These are phyloP conservation scores for Pseudorhombus dupliciocellatus DNA, from an alignment of 2,113 vertebrate species.

Conservation along the genomic window DNA sequence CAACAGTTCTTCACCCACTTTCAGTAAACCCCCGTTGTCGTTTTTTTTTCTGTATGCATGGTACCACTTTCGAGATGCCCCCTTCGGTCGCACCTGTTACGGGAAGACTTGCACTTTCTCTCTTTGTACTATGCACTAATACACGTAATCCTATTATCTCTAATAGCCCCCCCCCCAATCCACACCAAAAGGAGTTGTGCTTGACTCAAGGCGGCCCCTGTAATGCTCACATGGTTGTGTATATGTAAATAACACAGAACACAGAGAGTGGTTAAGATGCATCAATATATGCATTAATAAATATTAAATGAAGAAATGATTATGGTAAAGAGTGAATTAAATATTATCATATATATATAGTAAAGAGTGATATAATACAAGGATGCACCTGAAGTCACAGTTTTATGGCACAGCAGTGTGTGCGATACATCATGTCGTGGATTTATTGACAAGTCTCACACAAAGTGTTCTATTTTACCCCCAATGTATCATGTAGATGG, in stretches of 20 bases:
- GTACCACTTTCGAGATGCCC: conserved; percentile 77
- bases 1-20: conserved; percentile 51
- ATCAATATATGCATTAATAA: conserved; percentile 36
- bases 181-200: conserved; percentile 62
- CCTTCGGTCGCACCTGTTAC: conserved; percentile 72
- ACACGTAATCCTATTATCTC: conserved; percentile 66
- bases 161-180: conserved; percentile 30
- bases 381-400: conserved; percentile 73
- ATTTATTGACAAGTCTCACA: conserved; percentile 80
- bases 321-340: conserved; percentile 37
- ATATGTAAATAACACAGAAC: conserved; percentile 82
- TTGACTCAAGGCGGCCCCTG: conserved; percentile 73
- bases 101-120: conserved; percentile 82
- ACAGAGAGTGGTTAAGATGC: conserved; percentile 70
- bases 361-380: conserved; percentile 63
- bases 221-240: conserved; percentile 74
- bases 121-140: conserved; percentile 83
- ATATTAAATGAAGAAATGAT: conserved; percentile 48
- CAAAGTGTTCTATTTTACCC: conserved; percentile 77
- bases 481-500: conserved; percentile 78
- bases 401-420: conserved; percentile 70
- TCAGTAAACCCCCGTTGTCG: conserved; percentile 50
- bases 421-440: conserved; percentile 76
- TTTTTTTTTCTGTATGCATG: conserved; percentile 75
- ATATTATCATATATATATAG: conserved; percentile 51